A percentile compares a stretch with the other conserved stretches of the same genome.
Conservation (phyloP, 2,888 invertebrate species). For the Clusia tigrina region DNA sequence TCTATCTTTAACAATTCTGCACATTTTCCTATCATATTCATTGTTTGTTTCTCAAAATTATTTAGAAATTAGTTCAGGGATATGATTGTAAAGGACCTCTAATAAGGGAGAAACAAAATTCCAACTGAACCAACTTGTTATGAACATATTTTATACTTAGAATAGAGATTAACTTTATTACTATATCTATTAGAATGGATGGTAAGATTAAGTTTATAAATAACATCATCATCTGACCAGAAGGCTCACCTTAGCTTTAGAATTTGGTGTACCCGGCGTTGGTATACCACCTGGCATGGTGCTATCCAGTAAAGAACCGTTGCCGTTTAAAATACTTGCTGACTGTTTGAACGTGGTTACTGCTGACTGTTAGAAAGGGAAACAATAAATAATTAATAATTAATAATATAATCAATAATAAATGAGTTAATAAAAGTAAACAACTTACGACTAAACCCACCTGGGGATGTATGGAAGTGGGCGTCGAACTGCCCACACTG, state of each 20-base stretch:
- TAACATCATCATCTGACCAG: too few relatives aligned
- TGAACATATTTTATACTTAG: too few relatives aligned
- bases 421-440: not conserved
- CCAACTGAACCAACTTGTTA: too few relatives aligned
- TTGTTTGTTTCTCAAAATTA: too few relatives aligned
- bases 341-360: constrained; percentile 64
- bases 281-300: constrained; percentile 73
- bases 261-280: constrained; percentile 82
- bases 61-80: too few relatives aligned
- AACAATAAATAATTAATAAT: constrained; percentile 21
- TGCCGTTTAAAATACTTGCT: constrained; percentile 63
- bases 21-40: too few relatives aligned
- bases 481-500: constrained; percentile 64
- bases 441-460: constrained; percentile 39
- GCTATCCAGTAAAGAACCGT: constrained; percentile 62
- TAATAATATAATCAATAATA: constrained; percentile 15
- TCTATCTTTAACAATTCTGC: too few relatives aligned
- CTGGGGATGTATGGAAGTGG: constrained; percentile 63
- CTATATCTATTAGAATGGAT: too few relatives aligned
- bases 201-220: too few relatives aligned
- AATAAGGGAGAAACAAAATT: too few relatives aligned
- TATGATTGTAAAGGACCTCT: too few relatives aligned
- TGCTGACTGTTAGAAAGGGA: constrained; percentile 53
- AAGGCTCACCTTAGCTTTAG: constrained; percentile 81
- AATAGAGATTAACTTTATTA: too few relatives aligned